Conservation (phyloP, 2,113 vertebrate genomes). For the Malurus melanocephalus region DNA sequence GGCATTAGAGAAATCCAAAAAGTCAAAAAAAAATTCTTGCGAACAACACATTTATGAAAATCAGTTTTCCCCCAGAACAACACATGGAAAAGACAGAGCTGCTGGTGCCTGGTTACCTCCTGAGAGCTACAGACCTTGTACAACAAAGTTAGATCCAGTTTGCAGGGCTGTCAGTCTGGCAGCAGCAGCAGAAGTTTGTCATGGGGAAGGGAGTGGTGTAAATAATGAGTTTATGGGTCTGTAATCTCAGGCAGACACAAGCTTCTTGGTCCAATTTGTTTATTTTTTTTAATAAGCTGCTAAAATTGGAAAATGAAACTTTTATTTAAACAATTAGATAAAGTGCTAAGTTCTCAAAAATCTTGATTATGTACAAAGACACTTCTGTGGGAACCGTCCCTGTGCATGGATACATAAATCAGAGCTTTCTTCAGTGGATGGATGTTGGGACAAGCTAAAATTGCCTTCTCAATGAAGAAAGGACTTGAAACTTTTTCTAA, state of each 20-base stretch:
- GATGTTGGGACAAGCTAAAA: not conserved
- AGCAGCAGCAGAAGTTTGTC: not conserved
- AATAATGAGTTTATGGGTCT: not conserved
- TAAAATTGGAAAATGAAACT: not conserved
- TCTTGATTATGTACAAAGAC: rapidly evolving
- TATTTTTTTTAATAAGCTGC: too few species aligned
- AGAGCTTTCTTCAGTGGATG: not conserved
- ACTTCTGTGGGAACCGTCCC: not conserved
- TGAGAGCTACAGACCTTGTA: not conserved
- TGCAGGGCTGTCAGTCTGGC: not conserved
- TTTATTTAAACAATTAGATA: not conserved
- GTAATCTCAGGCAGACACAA: not conserved
- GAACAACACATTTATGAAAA: not conserved
- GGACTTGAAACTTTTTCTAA: rapidly evolving
- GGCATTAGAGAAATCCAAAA: not conserved
- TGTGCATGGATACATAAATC: not conserved
- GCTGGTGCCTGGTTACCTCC: not conserved
- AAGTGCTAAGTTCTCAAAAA: not conserved
- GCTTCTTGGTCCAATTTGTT: not conserved
- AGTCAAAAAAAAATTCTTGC: not conserved
- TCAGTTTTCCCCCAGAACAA: not conserved
- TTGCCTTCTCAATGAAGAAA: not conserved
- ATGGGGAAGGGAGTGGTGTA: not conserved
- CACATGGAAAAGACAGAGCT: not conserved
- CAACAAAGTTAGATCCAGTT: not conserved